Evolutionary conservation across 2,113 vertebrate genomes (phyloP).

Genomic region (Harpagus bidentatus): DNA sequence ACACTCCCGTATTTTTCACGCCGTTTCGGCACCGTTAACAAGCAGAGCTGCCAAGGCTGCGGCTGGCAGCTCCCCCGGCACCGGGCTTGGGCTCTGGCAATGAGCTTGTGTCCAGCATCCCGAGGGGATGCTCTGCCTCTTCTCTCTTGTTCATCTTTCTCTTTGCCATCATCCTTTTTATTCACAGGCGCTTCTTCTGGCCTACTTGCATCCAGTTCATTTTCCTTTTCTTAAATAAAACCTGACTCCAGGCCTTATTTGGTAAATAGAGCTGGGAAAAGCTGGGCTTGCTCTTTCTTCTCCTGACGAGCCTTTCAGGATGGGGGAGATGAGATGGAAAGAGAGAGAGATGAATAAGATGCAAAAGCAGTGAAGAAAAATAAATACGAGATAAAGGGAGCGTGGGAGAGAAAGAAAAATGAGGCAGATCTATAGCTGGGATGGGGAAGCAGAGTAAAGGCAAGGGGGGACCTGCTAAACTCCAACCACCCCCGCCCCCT

Average conservation of each 20-base stretch:
- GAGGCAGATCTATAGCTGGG: neutral
- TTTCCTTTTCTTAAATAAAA: slow-evolving; percentile 50
- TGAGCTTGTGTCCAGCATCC: neutral
- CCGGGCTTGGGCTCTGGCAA: neutral
- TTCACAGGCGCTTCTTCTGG: neutral
- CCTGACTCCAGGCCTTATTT: slow-evolving; percentile 46
- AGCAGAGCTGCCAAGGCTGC: neutral
- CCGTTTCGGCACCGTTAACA: neutral
- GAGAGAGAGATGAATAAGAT: slow-evolving; percentile 22
- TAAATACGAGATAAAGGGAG: neutral
- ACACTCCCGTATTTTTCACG: neutral
- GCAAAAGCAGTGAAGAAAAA: neutral
- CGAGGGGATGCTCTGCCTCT: neutral
- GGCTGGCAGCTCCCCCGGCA: neutral
- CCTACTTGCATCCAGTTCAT: slow-evolving; percentile 43
- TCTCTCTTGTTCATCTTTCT: neutral
- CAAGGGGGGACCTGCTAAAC: neutral
- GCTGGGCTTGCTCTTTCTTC: slow-evolving; percentile 12
- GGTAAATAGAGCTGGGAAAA: slow-evolving; percentile 38
- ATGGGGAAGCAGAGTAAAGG: neutral
- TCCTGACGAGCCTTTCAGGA: slow-evolving; percentile 44
- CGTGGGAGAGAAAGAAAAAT: neutral
- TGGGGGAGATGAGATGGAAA: neutral
- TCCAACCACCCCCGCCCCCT: neutral
- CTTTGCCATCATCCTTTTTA: neutral